Evolutionary conservation across 2,797 vertebrate genomes (phyloP), one percentile per base, ranked within the genome.

Genomic region (Astyanax mexicanus): DNA sequence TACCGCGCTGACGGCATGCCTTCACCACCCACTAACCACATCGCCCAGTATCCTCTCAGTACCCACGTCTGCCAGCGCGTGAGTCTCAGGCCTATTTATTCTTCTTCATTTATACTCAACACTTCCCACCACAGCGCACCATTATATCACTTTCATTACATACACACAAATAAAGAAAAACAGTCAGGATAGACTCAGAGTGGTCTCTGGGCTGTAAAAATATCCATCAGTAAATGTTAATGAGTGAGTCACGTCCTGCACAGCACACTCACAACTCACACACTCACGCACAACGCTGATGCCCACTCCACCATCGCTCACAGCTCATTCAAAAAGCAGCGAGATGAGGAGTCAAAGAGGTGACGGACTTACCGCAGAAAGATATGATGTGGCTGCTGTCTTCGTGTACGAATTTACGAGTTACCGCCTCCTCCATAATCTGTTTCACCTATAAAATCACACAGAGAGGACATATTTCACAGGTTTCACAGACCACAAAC

Each of bases 301-400:
- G 19, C 19, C 11, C 21, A 7, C 37, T 58, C 25, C 8, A 54
- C 29, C 29, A 2, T 32, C 37, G 25, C 9, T 40, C 9, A 44
- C 8, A 27, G 19, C 61, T 61, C 8, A 38, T 10, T 44, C 27
- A 61, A 57, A 15, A 51, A 32, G 2, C 60, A 35, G 21, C 19
- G 9, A 51, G 27, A 62, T 38, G 70, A 60, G 19, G 45, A 57
- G 5, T 32, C 29, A 32, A 27, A 72, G 29, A 69, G 61, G 49
- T 65, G 45, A 54, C 17, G 13, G 37, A 82, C 93, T 96, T 93
- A 99, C 97, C 97, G 3, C 97, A 99, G 89, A 99, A 98, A 65
- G 97, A 99, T 84, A 98, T 94, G 86, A 99, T 98, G 88, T 98
- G 97, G 87, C 97, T 99, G 93, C 97, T 99, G 92, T 99, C 97